phyloP scores from a whole-genome alignment of 1,140 invertebrate species.

The Neodiprion pinetum region DNA sequence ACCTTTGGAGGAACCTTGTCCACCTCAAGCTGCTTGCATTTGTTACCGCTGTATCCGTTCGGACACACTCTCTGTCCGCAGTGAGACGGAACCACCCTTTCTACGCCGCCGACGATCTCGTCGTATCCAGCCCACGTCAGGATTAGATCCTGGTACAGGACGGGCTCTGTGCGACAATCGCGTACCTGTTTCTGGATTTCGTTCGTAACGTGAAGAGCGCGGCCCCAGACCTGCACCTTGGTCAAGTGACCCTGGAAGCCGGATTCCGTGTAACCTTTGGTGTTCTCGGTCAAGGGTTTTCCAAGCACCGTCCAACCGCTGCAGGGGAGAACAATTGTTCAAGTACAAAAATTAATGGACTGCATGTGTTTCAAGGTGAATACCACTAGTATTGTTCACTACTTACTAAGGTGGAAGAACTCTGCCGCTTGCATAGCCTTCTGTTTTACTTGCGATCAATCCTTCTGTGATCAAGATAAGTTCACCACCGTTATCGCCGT shows the following conservation, averaged over 20 bases:
- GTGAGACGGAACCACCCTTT: conserved; percentile 88
- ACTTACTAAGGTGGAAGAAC: conserved; percentile 81
- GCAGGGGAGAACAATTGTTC: conserved; percentile 38
- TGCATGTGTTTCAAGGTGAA: conserved; percentile 18
- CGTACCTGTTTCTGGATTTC: conserved; percentile 94
- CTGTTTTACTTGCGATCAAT: conserved; percentile 87
- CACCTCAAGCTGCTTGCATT: conserved; percentile 83
- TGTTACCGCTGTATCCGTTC: conserved; percentile 81
- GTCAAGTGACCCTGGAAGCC: conserved; percentile 96
- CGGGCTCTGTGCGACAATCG: conserved; percentile 90
- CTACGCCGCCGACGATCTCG: conserved; percentile 85
- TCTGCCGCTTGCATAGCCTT: conserved; percentile 82
- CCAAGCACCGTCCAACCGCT: conserved; percentile 93
- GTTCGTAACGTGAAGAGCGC: conserved; percentile 87
- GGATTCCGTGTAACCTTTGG: conserved; percentile 79
- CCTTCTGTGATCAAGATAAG: conserved; percentile 91
- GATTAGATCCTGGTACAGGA: conserved; percentile 84
- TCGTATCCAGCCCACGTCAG: conserved; percentile 95
- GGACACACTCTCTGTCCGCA: conserved; percentile 89
- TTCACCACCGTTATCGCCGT: conserved; percentile 82
- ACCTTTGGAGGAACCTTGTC: conserved; percentile 87
- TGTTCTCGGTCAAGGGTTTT: conserved; percentile 79
- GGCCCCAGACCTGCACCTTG: conserved; percentile 93
- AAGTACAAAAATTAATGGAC: not conserved
- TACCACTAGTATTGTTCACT: conserved; percentile 27